Evolutionary conservation across 2,113 vertebrate genomes (phyloP).

Genomic region (Gopherus flavomarginatus): DNA sequence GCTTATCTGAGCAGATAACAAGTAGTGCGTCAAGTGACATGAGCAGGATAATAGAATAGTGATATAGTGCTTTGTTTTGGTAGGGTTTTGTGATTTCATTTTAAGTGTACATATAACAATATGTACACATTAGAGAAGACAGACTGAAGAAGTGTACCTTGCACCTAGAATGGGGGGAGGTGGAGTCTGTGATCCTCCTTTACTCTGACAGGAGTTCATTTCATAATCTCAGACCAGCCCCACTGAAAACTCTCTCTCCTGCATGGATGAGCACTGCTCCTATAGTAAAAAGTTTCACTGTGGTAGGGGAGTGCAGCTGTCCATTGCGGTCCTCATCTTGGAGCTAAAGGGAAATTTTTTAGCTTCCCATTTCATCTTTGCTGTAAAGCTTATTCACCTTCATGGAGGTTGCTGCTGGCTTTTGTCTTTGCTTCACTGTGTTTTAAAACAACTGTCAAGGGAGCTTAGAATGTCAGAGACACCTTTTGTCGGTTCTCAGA

Average conservation of each 20-base stretch:
- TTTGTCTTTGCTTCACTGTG: neutral
- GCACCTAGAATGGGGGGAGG: neutral
- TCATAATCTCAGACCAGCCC: neutral
- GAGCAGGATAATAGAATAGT: neutral
- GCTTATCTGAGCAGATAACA: neutral
- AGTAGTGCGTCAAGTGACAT: neutral
- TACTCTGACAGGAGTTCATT: fast-evolving
- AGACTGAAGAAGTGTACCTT: neutral
- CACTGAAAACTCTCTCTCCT: neutral
- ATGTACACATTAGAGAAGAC: neutral
- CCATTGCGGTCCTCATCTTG: neutral
- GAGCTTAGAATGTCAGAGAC: neutral
- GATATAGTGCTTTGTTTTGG: neutral
- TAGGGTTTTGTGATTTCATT: neutral
- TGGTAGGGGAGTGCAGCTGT: neutral
- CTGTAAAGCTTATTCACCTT: neutral
- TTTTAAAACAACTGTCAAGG: neutral
- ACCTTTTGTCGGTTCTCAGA: neutral
- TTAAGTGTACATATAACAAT: neutral
- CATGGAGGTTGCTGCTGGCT: neutral
- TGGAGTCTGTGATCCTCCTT: neutral
- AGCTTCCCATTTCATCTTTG: neutral
- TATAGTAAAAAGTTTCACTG: neutral
- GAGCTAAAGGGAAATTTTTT: neutral
- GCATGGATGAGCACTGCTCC: neutral